Base-by-base conservation (phyloP, 2,797 vertebrate species). In the Tangara arthus region DNA sequence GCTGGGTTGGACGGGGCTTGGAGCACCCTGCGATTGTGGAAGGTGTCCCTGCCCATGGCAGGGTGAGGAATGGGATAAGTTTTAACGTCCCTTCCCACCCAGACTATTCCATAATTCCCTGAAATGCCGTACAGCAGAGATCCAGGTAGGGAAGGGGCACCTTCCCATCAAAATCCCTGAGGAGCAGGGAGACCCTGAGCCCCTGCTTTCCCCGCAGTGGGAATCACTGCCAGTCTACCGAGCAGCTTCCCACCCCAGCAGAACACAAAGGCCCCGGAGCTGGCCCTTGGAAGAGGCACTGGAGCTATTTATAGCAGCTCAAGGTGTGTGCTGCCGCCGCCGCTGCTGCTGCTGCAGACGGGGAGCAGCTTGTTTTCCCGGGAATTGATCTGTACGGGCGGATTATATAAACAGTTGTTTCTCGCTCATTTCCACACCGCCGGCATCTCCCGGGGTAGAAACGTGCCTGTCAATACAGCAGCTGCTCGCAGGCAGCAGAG, bases 351-450 rank as follows among this genome's bases (percentile, higher is more conserved):
- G 60, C 70, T 18, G 61, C 90, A 93, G 80, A 69, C 70, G 72
- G 82, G 11, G 8, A 88, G 23, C 7, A 27, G 49, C 83, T 84
- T 56, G 56, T 84, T 81, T 79, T 44, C 30, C 3, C 46, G 3
- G 68, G 59, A 37, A 76, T 24, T 35, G 64, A 93, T 84, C 90
- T 24, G 19, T 15, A 70, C 3, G 1, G 71, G 4, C 1, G 1
- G 68, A 84, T 94, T 85, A 77, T 28, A 82, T 21, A 77, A 87
- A 90, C 90, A 94, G 81, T 94, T 90, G 81, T 57, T 91, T 71
- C 91, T 34, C n/a, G 35, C 88, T 91, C 80, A 12, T 82, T 93
- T 71, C 76, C 84, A 84, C 87, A 73, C 71, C 24, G 6, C 37
- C 19, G 2, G 41, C 80, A 84, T 77, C 73, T 94, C 94, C 83